Evolutionary conservation across 2,888 invertebrate species (phyloP), one percentile per base, ranked within the genome.

Genomic region (Drosophila siamana): DNA sequence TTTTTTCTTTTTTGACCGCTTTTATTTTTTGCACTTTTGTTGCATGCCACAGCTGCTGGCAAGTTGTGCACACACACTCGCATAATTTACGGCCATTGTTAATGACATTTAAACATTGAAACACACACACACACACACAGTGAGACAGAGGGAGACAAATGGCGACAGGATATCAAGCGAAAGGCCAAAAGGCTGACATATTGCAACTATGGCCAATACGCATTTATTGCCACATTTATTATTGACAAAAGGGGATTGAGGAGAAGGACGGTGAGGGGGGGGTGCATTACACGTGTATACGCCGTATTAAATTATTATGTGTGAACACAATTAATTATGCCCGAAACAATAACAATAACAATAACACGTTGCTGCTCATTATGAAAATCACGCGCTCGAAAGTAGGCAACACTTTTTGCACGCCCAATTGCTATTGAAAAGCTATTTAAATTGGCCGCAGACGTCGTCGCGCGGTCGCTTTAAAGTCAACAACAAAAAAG

Each of bases 311-410:
- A 89, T 88, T 89, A 90, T 90, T 90, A 91, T 90, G 91, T 90
- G 90, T 90, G 89, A 91, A 90, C 91, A 89, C 90, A 91, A 90
- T 91, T 90, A 90, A 91, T 90, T 91, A 89, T 90, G 76, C 84
- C 15, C 61, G 65, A 67, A 67, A 64, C 52, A 68, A 66, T 50
- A 43, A 52, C 59, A 47, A 54, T 46, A 52, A 38, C 41, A 62
- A n/a, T 22, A 64, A 67, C 71, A 71, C 63, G 70, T 62, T 4
- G 85, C 62, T 4, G 85, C 85, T 83, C 88, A 85, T 83, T 85
- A 83, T 87, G 74, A 60, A 73, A 87, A 85, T 78, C 82, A 70
- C 54, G 67, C 75, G 82, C 83, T 56, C 63, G 77, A 69, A 84
- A 88, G 83, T 88, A 86, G 88, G 83, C 83, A 88, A 85, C 60